Evolutionary conservation across 2,888 invertebrate genomes (phyloP), one percentile per base, ranked within the genome.

Genomic region (Tetragonula carbonaria): DNA sequence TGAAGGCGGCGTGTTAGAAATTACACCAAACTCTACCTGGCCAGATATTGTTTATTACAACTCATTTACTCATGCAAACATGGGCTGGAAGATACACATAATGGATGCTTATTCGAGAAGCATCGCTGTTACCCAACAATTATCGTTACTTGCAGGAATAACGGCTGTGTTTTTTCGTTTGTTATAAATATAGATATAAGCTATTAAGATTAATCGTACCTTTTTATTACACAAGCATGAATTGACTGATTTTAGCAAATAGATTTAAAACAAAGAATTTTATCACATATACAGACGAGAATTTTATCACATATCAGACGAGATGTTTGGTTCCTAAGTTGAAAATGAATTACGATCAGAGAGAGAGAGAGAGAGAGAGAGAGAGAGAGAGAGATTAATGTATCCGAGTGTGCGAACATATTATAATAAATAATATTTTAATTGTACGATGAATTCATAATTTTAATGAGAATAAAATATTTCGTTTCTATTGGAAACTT

Each of bases 21-120:
- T 99, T 72, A 97, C 98, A 45, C 99, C 99, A 51, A 98, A 98
- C 94, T 96, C 97, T 68, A 96, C 98, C 3, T 98, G 98, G 97
- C 99, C 99, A 0, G 98, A 99, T 94, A 95, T 96, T 51, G 98
- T 99, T 38, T 99, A 98, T 95, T 98, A 98, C 94, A 97, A 99
- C 95, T 98, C 98, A 82, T 99, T 98, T 95, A 98, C 98, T 5
- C 98, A 98, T 92, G 96, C 97, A 50, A 98, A 98, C 95, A 99
- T 99, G 98, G 99, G 99, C 84, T 98, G 98, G 96, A 98, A 98
- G 94, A 98, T 99, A 93, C 97, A 97, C 94, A 96, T 99, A 45
- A 97, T 99, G 77, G 98, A 99, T 95, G 97, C 96, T 77, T 97
- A 97, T 93, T 95, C 95, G 67, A 95, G 90, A 75, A 92, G 85